Percentiles rank a stretch among this genome's conserved stretches.
phyloP scores from a whole-genome alignment of 2,888 invertebrate genomes.

The Hemaris fuciformis region DNA sequence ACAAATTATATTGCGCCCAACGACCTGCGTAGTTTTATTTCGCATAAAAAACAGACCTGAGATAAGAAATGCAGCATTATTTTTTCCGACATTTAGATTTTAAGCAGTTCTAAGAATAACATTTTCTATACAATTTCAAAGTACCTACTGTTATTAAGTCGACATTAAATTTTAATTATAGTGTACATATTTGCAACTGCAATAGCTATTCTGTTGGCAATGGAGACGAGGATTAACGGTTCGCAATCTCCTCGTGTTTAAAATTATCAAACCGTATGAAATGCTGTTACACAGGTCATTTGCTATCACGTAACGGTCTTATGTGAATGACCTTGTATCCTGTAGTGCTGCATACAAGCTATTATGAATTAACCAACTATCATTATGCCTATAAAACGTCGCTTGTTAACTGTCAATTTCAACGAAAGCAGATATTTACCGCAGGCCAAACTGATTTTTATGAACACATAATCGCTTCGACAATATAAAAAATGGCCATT shows the following conservation, averaged over 20 bases:
- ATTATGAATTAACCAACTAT: conserved; percentile 3
- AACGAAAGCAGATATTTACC: not conserved
- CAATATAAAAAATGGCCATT: too few species aligned
- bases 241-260: not conserved
- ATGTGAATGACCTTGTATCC: conserved; percentile 6
- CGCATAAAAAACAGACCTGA: not conserved
- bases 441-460: not conserved
- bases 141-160: not conserved
- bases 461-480: not conserved
- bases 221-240: not conserved
- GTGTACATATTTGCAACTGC: not conserved
- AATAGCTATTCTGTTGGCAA: not conserved
- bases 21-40: not conserved
- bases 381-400: not conserved
- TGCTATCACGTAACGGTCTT: conserved; percentile 3
- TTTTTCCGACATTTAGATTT: not conserved
- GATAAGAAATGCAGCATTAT: not conserved
- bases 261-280: conserved; percentile 1
- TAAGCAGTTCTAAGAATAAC: not conserved
- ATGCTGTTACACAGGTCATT: not conserved
- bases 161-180: not conserved
- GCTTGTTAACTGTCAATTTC: not conserved
- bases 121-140: not conserved
- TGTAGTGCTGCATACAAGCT: not conserved
- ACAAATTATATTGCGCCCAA: not conserved